A percentile compares a stretch with the other conserved stretches of the same genome.
Evolutionary conservation across 2,888 invertebrate species (phyloP).

Genomic region (Nomada lathburiana): DNA sequence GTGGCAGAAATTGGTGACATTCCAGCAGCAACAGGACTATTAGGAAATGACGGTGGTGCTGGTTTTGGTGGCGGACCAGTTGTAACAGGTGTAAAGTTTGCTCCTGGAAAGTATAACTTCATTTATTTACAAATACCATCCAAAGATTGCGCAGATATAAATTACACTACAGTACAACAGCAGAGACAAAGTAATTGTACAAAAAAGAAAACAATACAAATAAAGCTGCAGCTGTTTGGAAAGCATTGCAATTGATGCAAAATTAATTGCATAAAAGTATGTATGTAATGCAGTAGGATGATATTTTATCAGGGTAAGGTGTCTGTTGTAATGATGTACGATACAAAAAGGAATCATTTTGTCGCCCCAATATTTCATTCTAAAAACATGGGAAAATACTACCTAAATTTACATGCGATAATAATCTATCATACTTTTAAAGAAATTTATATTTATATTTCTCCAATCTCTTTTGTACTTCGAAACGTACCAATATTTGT

Average conservation of each 20-base stretch:
- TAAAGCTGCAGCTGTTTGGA: slow-evolving; percentile 13
- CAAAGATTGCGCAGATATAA: not conserved
- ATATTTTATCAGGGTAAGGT: slow-evolving; percentile 18
- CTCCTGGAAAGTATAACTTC: slow-evolving; percentile 70
- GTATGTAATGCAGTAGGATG: slow-evolving; percentile 18
- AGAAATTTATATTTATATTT: slow-evolving; percentile 23
- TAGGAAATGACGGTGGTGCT: slow-evolving; percentile 85
- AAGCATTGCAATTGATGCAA: slow-evolving; percentile 28
- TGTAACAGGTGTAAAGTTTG: slow-evolving; percentile 76
- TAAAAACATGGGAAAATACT: slow-evolving; percentile 30
- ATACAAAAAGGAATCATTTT: slow-evolving; percentile 61
- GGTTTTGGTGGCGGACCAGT: slow-evolving; percentile 83
- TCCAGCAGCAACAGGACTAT: slow-evolving; percentile 78
- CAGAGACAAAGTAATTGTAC: slow-evolving; percentile 13
- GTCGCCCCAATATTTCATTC: slow-evolving; percentile 23
- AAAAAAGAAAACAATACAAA: slow-evolving; percentile 9
- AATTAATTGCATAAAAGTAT: slow-evolving; percentile 20
- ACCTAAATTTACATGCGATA: slow-evolving; percentile 43
- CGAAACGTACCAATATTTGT: slow-evolving; percentile 82
- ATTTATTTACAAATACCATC: not conserved
- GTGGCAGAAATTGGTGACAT: slow-evolving; percentile 69
- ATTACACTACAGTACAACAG: slow-evolving; percentile 9
- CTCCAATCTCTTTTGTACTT: slow-evolving; percentile 21
- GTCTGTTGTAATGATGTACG: slow-evolving; percentile 37
- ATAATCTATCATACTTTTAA: slow-evolving; percentile 33